These are phyloP conservation scores for Epinephelus cyanopodus DNA, from an alignment of 2,113 vertebrate species.

Conservation along the genomic window DNA sequence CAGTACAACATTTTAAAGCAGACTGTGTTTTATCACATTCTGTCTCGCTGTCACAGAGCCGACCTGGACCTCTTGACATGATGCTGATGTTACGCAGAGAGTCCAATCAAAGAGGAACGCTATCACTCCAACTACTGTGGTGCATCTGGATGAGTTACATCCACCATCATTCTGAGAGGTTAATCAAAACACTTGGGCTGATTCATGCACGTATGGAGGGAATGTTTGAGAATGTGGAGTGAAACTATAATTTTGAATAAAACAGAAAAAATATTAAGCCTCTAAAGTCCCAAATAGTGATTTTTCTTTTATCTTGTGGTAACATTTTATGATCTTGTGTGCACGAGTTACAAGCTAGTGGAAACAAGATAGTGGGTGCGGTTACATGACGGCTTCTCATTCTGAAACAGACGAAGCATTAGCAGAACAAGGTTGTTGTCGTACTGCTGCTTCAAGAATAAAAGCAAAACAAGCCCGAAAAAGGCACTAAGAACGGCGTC, in stretches of 20 bases:
- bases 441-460: too few species aligned
- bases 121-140: not conserved
- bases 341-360: too few species aligned
- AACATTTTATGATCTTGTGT: too few species aligned
- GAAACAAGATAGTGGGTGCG: too few species aligned
- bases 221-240: not conserved
- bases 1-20: constrained; percentile 38
- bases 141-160: constrained; percentile 12
- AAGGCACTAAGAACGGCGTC: too few species aligned
- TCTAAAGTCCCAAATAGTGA: too few species aligned
- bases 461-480: too few species aligned
- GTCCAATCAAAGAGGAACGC: not conserved
- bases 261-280: not conserved
- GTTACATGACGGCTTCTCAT: too few species aligned
- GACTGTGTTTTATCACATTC: not conserved
- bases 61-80: not conserved
- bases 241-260: not conserved
- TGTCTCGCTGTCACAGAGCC: not conserved
- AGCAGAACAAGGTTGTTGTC: too few species aligned
- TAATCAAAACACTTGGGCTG: constrained; percentile 3
- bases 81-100: not conserved
- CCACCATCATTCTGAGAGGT: not conserved
- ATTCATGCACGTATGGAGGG: not conserved
- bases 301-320: too few species aligned
- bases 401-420: too few species aligned